Evolutionary conservation across 2,888 invertebrate genomes (phyloP).

Genomic region (Cantharis rufa): DNA sequence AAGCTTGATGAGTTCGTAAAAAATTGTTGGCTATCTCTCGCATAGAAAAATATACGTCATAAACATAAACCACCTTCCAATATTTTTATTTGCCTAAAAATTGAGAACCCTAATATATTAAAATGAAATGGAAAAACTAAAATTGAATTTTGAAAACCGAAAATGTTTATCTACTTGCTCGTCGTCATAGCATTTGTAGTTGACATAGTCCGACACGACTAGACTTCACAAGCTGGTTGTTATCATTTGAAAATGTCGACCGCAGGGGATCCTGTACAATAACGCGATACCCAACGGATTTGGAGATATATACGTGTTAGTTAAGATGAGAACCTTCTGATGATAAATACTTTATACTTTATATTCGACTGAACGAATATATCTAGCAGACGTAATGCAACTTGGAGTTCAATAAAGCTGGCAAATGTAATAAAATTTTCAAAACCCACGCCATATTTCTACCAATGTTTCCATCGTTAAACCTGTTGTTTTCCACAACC

Average conservation of each 20-base stretch:
- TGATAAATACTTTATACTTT: conserved; percentile 12
- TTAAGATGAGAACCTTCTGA: conserved; percentile 6
- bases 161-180: not conserved
- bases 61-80: not conserved
- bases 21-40: too few relatives aligned
- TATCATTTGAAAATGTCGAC: conserved; percentile 15
- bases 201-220: not conserved
- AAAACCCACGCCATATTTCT: not conserved
- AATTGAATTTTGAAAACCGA: not conserved
- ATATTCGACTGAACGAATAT: conserved; percentile 2
- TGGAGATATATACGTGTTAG: conserved; percentile 13
- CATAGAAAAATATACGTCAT: not conserved
- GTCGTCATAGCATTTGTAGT: not conserved
- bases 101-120: not conserved
- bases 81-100: not conserved
- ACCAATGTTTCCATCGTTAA: not conserved
- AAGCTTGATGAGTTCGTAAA: too few relatives aligned
- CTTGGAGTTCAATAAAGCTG: not conserved
- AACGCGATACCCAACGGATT: conserved; percentile 13
- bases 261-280: conserved; percentile 8
- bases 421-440: not conserved
- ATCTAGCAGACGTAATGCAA: not conserved
- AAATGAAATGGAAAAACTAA: not conserved
- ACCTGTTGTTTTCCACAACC: not conserved
- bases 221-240: conserved; percentile 1